phyloP scores from a whole-genome alignment of 1,140 invertebrate genomes.

The Holcopasites calliopsidis region DNA sequence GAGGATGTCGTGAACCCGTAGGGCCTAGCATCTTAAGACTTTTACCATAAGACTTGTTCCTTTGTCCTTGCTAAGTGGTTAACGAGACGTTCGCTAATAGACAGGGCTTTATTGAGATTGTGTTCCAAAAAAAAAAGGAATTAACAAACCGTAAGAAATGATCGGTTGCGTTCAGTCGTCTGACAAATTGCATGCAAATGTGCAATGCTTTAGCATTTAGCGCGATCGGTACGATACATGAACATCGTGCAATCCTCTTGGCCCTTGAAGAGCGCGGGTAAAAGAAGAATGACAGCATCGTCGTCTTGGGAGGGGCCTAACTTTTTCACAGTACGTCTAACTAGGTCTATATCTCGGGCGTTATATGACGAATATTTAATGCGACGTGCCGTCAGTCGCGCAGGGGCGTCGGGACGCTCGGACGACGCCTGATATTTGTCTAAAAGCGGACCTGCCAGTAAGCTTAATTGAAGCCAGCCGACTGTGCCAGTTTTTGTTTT shows the following conservation, averaged over 20 bases:
- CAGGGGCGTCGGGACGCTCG: constrained; percentile 31
- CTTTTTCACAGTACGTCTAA: constrained; percentile 13
- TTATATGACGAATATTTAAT: constrained; percentile 46
- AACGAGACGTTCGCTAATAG: not conserved
- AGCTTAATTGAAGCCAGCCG: constrained; percentile 55
- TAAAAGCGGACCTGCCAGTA: constrained; percentile 33
- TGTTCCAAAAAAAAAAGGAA: too few species aligned
- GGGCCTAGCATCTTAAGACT: not conserved
- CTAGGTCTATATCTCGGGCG: constrained; percentile 22
- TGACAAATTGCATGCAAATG: too few species aligned
- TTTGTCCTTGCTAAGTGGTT: not conserved
- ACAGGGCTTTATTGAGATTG: not conserved
- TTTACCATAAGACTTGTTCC: not conserved
- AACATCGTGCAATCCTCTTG: not conserved
- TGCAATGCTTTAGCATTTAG: too few species aligned
- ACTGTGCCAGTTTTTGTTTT: constrained; percentile 27
- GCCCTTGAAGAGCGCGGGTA: not conserved
- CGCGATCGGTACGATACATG: too few species aligned
- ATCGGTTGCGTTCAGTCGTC: too few species aligned
- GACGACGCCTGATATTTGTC: constrained; percentile 48
- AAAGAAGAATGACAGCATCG: constrained; percentile 6
- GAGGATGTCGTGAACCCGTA: constrained; percentile 2
- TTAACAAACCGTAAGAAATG: too few species aligned
- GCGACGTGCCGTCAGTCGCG: not conserved
- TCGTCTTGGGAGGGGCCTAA: not conserved